Evolutionary conservation across 2,797 vertebrate genomes (phyloP).

Genomic region (Rhabdomys pumilio): DNA sequence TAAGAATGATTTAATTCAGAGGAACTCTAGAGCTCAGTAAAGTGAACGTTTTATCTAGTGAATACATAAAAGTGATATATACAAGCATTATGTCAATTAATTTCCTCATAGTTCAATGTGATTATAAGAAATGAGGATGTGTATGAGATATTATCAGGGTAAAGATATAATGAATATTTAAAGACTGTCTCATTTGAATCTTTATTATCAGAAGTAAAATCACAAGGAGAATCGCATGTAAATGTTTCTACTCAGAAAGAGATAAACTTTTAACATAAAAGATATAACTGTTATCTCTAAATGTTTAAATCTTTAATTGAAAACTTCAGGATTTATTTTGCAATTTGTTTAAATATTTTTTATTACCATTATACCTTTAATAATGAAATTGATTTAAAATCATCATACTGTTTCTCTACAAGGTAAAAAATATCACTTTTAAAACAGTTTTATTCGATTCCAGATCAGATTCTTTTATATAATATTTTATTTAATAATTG

Average conservation of each 20-base stretch:
- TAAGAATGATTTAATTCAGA: conserved; percentile 71
- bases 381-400: background rate
- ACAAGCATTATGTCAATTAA: conserved; percentile 65
- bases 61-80: conserved; percentile 59
- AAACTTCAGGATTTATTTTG: background rate
- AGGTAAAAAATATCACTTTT: background rate
- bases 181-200: background rate
- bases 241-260: background rate
- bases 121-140: conserved; percentile 49
- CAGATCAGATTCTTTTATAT: background rate
- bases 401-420: background rate
- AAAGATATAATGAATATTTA: conserved; percentile 15
- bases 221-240: background rate
- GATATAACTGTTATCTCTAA: background rate
- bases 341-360: background rate
- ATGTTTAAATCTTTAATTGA: conserved; percentile 23
- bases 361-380: background rate
- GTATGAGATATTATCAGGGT: background rate
- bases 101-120: conserved; percentile 40
- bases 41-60: conserved; percentile 9
- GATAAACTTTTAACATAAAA: background rate
- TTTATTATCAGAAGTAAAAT: background rate
- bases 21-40: conserved; percentile 13
- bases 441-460: background rate
- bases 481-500: too few relatives aligned